These are phyloP conservation scores for Hippocampus zosterae DNA, from an alignment of 2,113 vertebrate species.

Conservation along the genomic window DNA sequence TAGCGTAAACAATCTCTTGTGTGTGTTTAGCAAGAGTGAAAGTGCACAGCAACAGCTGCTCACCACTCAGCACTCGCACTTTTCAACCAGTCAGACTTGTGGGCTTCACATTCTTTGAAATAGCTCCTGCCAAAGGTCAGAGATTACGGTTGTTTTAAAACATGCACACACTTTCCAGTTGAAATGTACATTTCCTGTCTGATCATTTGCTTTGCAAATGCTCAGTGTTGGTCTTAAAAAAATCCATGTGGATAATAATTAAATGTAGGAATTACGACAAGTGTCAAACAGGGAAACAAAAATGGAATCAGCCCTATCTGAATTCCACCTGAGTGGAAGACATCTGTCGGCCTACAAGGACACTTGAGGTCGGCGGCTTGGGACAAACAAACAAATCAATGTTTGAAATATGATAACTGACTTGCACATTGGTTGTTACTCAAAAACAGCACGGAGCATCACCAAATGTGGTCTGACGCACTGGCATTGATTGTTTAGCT, in stretches of 20 bases:
- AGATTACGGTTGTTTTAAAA: background rate
- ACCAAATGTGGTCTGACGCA: slow-evolving; percentile 8
- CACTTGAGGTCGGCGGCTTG: background rate
- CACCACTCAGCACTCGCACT: slow-evolving; percentile 28
- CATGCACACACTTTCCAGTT: background rate
- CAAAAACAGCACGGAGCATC: slow-evolving; percentile 4
- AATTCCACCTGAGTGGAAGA: slow-evolving; percentile 8
- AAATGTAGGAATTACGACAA: background rate
- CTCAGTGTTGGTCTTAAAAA: background rate
- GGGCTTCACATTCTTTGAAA: background rate
- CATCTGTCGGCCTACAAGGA: background rate
- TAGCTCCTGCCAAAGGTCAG: background rate
- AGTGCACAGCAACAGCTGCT: slow-evolving; percentile 72
- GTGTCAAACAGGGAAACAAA: background rate
- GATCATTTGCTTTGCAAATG: too few species aligned
- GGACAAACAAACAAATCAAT: slow-evolving; percentile 18
- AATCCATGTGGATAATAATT: background rate
- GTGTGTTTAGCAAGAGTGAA: slow-evolving; percentile 73
- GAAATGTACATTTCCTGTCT: background rate
- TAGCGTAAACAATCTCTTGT: slow-evolving; percentile 76
- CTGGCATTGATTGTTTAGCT: slow-evolving; percentile 19
- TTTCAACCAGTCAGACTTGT: background rate
- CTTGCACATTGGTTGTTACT: background rate
- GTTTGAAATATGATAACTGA: background rate
- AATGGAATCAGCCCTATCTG: background rate